A percentile compares a stretch with the other conserved stretches of the same genome.
Evolutionary conservation across 2,113 vertebrate species (phyloP).

Genomic region (Pipra filicauda): DNA sequence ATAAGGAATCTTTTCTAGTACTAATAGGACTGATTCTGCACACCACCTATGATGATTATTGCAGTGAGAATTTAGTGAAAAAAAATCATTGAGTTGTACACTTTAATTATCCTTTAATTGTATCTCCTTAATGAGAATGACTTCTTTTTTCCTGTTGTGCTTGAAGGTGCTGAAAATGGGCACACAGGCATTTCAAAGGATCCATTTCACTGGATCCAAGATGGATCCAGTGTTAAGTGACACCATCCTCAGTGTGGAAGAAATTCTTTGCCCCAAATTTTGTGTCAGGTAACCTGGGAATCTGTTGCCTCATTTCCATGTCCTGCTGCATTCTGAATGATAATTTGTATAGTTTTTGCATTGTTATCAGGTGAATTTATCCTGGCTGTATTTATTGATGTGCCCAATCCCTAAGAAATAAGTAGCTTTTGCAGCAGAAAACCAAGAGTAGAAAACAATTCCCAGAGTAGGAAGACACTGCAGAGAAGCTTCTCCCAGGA

Average conservation of each 20-base stretch:
- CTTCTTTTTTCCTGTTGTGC: background rate
- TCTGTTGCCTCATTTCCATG: constrained; percentile 11
- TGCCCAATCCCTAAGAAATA: background rate
- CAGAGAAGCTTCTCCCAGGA: background rate
- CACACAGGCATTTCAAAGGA: constrained; percentile 58
- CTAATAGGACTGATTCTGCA: background rate
- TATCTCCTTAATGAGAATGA: background rate
- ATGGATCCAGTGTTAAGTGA: constrained; percentile 76
- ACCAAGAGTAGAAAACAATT: background rate
- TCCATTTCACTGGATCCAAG: constrained; percentile 9
- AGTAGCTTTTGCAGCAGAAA: background rate
- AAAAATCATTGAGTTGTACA: background rate
- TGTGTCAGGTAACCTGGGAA: constrained; percentile 64
- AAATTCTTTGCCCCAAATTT: constrained; percentile 83
- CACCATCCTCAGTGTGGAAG: constrained; percentile 79
- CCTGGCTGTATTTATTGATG: background rate
- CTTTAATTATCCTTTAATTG: background rate
- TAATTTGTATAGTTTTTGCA: background rate
- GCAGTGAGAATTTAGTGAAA: background rate
- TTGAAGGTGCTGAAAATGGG: constrained; percentile 72
- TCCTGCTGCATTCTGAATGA: constrained; percentile 39
- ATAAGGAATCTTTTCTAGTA: background rate
- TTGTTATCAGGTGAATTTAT: constrained; percentile 10
- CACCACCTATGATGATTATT: background rate
- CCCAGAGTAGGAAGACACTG: background rate